Evolutionary conservation across 2,113 vertebrate species (phyloP).

Genomic region (Podilymbus podiceps): DNA sequence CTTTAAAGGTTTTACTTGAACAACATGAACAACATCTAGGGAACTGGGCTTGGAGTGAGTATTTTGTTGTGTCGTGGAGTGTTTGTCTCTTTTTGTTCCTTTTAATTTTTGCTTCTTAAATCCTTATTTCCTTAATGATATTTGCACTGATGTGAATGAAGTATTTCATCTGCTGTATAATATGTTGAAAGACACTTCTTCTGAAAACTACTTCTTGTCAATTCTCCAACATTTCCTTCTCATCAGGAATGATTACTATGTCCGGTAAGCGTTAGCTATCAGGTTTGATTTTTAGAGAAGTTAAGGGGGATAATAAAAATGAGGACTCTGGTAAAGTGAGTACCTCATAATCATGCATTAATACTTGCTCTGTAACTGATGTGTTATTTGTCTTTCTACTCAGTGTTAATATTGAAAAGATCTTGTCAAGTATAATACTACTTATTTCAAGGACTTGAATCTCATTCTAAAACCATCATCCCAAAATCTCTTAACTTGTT

Average conservation of each 20-base stretch:
- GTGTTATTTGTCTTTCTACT: background rate
- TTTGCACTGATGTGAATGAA: conserved; percentile 88
- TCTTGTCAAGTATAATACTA: background rate
- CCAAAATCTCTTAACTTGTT: background rate
- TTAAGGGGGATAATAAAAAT: background rate
- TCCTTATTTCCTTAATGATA: conserved; percentile 78
- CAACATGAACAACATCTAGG: background rate
- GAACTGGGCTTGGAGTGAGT: background rate
- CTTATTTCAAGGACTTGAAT: background rate
- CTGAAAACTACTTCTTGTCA: conserved; percentile 91
- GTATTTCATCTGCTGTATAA: conserved; percentile 96
- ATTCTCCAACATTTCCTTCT: conserved; percentile 96
- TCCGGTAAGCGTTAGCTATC: conserved; percentile 79
- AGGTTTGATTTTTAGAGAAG: background rate
- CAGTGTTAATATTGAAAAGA: background rate
- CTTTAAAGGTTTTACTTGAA: background rate
- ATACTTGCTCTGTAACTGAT: background rate
- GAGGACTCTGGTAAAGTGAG: background rate
- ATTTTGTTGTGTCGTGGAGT: background rate
- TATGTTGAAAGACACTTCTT: conserved; percentile 91
- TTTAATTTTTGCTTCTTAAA: background rate
- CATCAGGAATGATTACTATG: conserved; percentile 95
- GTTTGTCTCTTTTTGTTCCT: background rate
- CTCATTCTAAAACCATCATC: background rate
- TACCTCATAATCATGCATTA: background rate